phyloP scores from a whole-genome alignment of 2,888 invertebrate genomes.

The Noctua pronuba region DNA sequence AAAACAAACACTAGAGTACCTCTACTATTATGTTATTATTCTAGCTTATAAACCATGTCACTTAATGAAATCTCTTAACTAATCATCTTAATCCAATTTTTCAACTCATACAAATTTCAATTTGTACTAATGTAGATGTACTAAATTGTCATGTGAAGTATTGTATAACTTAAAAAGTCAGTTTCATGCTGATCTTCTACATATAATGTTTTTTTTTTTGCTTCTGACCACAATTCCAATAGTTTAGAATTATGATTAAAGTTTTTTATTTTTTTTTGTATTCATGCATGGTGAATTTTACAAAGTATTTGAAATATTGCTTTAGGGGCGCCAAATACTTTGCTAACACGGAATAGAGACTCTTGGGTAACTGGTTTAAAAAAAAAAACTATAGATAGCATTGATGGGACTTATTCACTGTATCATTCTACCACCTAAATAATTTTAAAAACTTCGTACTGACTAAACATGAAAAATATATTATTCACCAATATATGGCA shows the following conservation, averaged over 20 bases:
- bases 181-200: constrained; percentile 26
- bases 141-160: constrained; percentile 67
- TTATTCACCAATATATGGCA: constrained; percentile 68
- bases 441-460: constrained; percentile 53
- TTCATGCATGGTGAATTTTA: constrained; percentile 1
- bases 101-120: constrained; percentile 65
- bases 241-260: constrained; percentile 23
- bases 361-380: constrained; percentile 12
- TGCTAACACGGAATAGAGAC: constrained; percentile 24
- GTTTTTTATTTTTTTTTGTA: constrained; percentile 4
- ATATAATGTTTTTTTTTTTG: constrained; percentile 34
- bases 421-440: constrained; percentile 51
- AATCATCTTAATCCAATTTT: constrained; percentile 59
- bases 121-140: constrained; percentile 81
- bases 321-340: not conserved
- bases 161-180: constrained; percentile 43
- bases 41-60: constrained; percentile 63
- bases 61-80: constrained; percentile 63
- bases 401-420: constrained; percentile 50
- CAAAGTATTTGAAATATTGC: not conserved
- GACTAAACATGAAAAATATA: constrained; percentile 62
- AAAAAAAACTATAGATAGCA: constrained; percentile 33
- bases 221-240: constrained; percentile 41
- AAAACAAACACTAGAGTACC: constrained; percentile 66
- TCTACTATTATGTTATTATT: constrained; percentile 64